phyloP scores from a whole-genome alignment of 2,113 vertebrate genomes.

The Hepsetus odoe region DNA sequence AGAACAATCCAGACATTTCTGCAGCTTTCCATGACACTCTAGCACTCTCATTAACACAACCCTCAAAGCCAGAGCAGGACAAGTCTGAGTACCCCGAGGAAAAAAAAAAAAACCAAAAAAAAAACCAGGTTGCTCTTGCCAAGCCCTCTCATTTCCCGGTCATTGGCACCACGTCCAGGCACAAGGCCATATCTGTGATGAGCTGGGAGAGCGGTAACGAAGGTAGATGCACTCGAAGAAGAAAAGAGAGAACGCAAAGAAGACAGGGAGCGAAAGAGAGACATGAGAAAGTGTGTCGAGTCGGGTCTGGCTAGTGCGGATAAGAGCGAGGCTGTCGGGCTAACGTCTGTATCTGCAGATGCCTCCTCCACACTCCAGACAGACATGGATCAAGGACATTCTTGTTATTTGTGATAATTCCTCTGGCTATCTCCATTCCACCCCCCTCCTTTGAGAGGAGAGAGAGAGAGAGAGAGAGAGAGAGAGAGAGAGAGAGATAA shows the following conservation, averaged over 20 bases:
- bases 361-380: constrained; percentile 56
- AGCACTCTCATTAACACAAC: constrained; percentile 38
- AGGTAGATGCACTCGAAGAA: constrained; percentile 27
- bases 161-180: constrained; percentile 47
- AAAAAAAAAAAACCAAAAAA: not conserved
- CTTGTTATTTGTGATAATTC: constrained; percentile 70
- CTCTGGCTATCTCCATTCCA: constrained; percentile 53
- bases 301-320: constrained; percentile 44
- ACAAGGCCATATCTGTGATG: constrained; percentile 53
- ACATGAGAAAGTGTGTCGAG: constrained; percentile 48
- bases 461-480: constrained; percentile 45
- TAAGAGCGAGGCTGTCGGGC: constrained; percentile 52
- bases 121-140: constrained; percentile 39
- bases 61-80: constrained; percentile 24
- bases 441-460: not conserved
- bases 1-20: constrained; percentile 17
- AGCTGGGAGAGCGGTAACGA: constrained; percentile 42
- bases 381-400: constrained; percentile 68
- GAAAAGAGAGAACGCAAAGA: constrained; percentile 47
- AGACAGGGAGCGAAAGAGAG: not conserved
- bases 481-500: constrained; percentile 67
- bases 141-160: constrained; percentile 37
- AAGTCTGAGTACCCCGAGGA: constrained; percentile 23
- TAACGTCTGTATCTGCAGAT: constrained; percentile 56
- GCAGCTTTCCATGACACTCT: constrained; percentile 31